A percentile compares a stretch with the other conserved stretches of the same genome.
Conservation (phyloP, 2,888 invertebrate genomes). For the Polydrusus pterygomalis region DNA sequence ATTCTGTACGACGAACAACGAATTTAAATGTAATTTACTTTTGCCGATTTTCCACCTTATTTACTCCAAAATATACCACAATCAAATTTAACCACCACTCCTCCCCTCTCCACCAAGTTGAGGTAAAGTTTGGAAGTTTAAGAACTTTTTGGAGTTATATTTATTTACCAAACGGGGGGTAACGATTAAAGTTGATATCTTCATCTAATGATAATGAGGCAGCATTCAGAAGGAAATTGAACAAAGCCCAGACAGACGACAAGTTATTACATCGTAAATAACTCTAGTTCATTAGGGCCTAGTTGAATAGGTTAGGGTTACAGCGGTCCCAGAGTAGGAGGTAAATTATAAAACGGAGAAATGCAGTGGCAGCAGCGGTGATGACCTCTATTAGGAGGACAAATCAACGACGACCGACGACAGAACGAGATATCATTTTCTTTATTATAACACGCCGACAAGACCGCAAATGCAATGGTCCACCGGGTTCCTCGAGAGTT, state of each 20-base stretch:
- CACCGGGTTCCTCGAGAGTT: too few relatives aligned
- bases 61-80: background rate
- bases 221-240: background rate
- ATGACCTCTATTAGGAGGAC: too few relatives aligned
- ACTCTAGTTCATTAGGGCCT: background rate
- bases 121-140: background rate
- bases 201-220: background rate
- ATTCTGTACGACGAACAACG: background rate
- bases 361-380: too few relatives aligned
- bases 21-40: background rate
- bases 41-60: constrained; percentile 7
- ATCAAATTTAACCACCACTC: constrained; percentile 2
- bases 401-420: too few relatives aligned
- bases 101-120: too few relatives aligned
- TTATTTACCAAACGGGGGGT: background rate
- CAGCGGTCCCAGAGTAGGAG: too few relatives aligned
- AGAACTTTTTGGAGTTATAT: constrained; percentile 1
- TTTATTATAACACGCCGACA: too few relatives aligned
- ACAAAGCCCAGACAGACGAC: background rate
- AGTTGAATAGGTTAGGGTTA: too few relatives aligned
- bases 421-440: too few relatives aligned
- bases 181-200: background rate
- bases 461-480: too few relatives aligned
- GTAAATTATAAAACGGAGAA: too few relatives aligned
- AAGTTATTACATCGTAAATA: background rate